Evolutionary conservation across 2,888 invertebrate species (phyloP).

Genomic region (Amblyjoppa proteus): DNA sequence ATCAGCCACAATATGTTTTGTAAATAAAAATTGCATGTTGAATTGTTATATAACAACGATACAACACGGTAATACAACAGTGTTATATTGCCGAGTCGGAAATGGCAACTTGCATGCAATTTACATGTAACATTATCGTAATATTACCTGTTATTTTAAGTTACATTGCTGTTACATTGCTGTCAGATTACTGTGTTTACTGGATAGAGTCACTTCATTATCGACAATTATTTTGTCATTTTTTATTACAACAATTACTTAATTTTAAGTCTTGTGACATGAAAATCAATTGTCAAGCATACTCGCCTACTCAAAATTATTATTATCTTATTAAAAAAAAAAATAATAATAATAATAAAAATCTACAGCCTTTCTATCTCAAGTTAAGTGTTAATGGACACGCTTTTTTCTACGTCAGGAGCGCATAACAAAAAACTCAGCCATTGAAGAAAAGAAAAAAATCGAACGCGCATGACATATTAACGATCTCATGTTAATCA

Average conservation of each 20-base stretch:
- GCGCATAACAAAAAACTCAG: not conserved
- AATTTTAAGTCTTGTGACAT: not conserved
- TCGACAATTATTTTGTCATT: not conserved
- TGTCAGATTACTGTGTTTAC: too few relatives aligned
- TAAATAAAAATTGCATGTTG: too few relatives aligned
- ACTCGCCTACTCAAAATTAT: not conserved
- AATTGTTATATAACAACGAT: too few relatives aligned
- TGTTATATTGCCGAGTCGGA: too few relatives aligned
- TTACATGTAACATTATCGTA: too few relatives aligned
- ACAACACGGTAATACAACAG: too few relatives aligned
- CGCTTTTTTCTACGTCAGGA: not conserved
- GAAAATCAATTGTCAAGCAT: not conserved
- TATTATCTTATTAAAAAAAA: not conserved
- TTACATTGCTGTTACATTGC: too few relatives aligned
- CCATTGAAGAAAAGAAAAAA: not conserved
- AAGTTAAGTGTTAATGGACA: not conserved
- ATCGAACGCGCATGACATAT: constrained; percentile 47
- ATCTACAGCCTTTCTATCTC: not conserved
- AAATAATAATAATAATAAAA: not conserved
- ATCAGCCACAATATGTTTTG: too few relatives aligned
- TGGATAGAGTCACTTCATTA: too few relatives aligned
- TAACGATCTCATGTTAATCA: constrained; percentile 56
- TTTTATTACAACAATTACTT: not conserved
- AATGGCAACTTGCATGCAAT: too few relatives aligned
- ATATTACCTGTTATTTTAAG: too few relatives aligned